These are phyloP conservation scores for Centropus bengalensis DNA, from an alignment of 2,113 vertebrate genomes.

Conservation along the genomic window DNA sequence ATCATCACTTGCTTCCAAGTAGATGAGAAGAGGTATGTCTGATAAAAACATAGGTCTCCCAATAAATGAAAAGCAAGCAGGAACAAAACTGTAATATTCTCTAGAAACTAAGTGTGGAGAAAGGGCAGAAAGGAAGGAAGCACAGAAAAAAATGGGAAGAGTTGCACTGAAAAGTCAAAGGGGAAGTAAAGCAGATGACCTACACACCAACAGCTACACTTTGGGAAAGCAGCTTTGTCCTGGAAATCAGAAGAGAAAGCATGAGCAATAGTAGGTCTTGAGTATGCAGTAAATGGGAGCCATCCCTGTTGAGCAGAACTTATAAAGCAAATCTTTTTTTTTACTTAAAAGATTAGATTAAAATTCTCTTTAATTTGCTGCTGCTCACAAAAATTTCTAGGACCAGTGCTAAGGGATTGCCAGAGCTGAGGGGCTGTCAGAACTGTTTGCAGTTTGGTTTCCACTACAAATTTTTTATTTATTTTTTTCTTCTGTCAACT, in stretches of 20 bases:
- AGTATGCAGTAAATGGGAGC: not conserved
- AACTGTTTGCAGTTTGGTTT: not conserved
- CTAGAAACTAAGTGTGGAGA: not conserved
- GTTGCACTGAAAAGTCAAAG: not conserved
- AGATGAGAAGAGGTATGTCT: not conserved
- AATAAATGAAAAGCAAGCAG: not conserved
- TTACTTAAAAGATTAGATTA: not conserved
- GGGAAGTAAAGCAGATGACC: slow-evolving; percentile 9
- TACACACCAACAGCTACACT: not conserved
- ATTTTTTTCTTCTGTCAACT: not conserved
- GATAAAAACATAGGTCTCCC: not conserved
- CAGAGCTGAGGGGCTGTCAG: not conserved
- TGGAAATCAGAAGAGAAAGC: not conserved
- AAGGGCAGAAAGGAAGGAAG: not conserved
- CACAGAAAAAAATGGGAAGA: not conserved
- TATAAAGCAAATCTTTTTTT: not conserved
- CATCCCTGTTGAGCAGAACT: not conserved
- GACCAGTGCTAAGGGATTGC: not conserved
- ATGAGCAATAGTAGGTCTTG: not conserved
- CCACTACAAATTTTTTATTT: not conserved
- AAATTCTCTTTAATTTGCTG: not conserved
- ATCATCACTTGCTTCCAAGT: not conserved
- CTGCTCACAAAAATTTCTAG: not conserved
- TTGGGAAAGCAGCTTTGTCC: not conserved
- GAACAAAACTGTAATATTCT: not conserved